Base-by-base conservation (phyloP, 2,113 vertebrate genomes). In the Leucopsar rothschildi region DNA sequence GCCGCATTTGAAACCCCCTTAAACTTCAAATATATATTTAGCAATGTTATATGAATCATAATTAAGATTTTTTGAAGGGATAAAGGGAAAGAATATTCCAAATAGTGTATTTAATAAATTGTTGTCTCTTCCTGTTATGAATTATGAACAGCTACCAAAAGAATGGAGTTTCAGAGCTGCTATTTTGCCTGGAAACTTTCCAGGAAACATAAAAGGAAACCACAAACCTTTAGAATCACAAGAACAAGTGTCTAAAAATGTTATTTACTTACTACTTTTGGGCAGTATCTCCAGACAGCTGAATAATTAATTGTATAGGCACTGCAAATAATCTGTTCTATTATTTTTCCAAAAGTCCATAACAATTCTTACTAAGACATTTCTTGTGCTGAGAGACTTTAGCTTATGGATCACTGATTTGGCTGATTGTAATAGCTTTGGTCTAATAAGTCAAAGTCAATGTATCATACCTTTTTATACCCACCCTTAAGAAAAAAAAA, bases 241-340 rank as follows among this genome's bases (percentile, higher is more conserved):
- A 29, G 76, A 90, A 49, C 49, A 71, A 92, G 11, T 42, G 12
- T 29, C 23, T 64, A 70, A 80, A 95, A 88, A 27, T 55, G 5
- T 39, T 78, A 63, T 49, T 91, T 86, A 42, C 53, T 42, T 80
- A 27, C 37, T 69, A 55, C 16, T 78, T 85, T 49, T 82, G 25
- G 83, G 11, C 6, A 55, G 3, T 39, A 70, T 44, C 75, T 96
- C 85, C 87, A 92, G 60, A 91, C 27, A 56, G 37, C 17, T 95
- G 75, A 94, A 92, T 91, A 89, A 92, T 94, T 92, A 92, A 97
- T 94, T 97, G 52, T 11, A 5, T 23, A 95, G 77, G 35, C 83
- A 87, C 69, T 92, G 47, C 37, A 84, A 88, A 94, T 65, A 75
- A 93, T 72, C 47, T 2, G 6, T 85, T 93, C 61, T 57, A 69